Evolutionary conservation across 2,797 vertebrate genomes (phyloP).

Genomic region (Pteronotus mesoamericanus): DNA sequence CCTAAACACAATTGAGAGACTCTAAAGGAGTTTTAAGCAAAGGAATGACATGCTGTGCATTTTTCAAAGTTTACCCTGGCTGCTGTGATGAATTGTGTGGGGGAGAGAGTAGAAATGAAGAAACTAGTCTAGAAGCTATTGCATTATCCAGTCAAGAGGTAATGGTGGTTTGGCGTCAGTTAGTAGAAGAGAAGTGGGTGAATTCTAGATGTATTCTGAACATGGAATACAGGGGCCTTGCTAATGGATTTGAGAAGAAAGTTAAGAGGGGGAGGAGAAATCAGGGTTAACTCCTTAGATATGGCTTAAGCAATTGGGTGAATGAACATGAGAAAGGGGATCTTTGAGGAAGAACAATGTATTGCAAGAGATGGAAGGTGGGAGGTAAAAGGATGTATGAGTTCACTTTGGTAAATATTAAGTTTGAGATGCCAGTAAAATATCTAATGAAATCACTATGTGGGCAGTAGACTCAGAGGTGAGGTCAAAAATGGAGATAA

Average conservation of each 20-base stretch:
- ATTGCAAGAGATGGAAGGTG: not conserved
- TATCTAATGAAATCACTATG: not conserved
- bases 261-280: not conserved
- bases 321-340: not conserved
- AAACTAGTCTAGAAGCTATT: not conserved
- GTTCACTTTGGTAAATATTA: not conserved
- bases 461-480: not conserved
- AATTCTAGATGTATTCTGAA: not conserved
- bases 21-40: not conserved
- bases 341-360: not conserved
- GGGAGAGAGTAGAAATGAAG: not conserved
- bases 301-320: not conserved
- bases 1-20: not conserved
- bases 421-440: not conserved
- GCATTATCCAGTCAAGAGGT: not conserved
- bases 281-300: not conserved
- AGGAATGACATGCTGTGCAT: not conserved
- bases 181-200: not conserved
- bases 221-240: not conserved
- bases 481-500: not conserved
- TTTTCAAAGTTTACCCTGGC: not conserved
- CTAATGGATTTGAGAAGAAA: not conserved
- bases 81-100: not conserved
- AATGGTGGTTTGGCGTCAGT: not conserved
- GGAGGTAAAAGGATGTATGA: not conserved